Base-by-base conservation (phyloP, 2,113 vertebrate genomes). In the Corythoichthys intestinalis region DNA sequence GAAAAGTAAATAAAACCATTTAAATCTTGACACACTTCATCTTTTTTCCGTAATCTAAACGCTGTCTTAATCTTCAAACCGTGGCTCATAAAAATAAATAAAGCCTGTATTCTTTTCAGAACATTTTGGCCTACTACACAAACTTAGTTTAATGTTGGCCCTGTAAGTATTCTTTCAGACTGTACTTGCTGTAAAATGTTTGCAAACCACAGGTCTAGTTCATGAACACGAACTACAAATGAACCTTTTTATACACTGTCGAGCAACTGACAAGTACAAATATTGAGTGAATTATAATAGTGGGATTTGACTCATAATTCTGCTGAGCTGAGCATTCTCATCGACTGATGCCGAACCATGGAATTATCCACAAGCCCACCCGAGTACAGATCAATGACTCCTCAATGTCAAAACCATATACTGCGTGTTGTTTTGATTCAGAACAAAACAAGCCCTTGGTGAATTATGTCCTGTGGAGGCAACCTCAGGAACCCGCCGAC, bases 391-490 rank as follows among this genome's bases (percentile, higher is more conserved):
- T 48, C 56, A 47, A 62, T 71, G 78, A 77, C 78, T 80, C 73
- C 67, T 86, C 85, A 85, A 86, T 86, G 85, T 79, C 81, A 82
- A 83, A 83, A 72, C 69, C 65, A 63, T 66, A 53, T n/a, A 39
- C 50, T 76, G 47, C 75, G 78, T 77, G 76, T 65, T 85, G 77
- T 85, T 87, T 84, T 85, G 79, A 86, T 84, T 87, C 78, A 68
- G 79, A 74, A 84, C 76, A 79, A 84, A 86, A 83, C 73, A 71
- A 65, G 83, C 83, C 80, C 79, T 79, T 78, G 76, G 81, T 87
- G 85, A 87, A 68, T 82, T 84, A 83, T 67, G 69, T 60, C 72
- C 76, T 48, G 67, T 71, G 15, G 80, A 74, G 79, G 52, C 56
- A 65, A 67, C 60, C 79, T 73, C 72, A 69, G 78, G 71, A 87